A percentile compares a stretch with the other conserved stretches of the same genome.
Evolutionary conservation across 2,888 invertebrate species (phyloP).

Genomic region (Ashinkailepas kermadecensis): DNA sequence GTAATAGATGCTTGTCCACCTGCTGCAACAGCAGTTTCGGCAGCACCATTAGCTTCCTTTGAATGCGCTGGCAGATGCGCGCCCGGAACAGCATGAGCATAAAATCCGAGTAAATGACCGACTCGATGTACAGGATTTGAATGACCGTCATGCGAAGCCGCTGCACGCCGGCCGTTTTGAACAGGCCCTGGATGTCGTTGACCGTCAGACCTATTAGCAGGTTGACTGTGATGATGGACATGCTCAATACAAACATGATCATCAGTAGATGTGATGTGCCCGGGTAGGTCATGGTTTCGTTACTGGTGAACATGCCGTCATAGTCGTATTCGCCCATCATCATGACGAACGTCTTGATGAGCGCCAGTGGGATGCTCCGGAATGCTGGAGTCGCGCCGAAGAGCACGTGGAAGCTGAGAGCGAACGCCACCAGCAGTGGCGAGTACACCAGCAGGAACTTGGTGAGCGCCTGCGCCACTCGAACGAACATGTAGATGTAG

Average conservation of each 20-base stretch:
- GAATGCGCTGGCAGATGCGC: not conserved
- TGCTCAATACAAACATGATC: slow-evolving; percentile 49
- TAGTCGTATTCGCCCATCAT: slow-evolving; percentile 56
- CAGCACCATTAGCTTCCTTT: not conserved
- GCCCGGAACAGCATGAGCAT: not conserved
- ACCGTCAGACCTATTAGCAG: slow-evolving; percentile 54
- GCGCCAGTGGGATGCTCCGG: slow-evolving; percentile 48
- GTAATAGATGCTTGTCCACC: not conserved
- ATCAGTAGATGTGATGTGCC: slow-evolving; percentile 47
- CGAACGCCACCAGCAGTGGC: slow-evolving; percentile 51
- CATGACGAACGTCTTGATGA: slow-evolving; percentile 53
- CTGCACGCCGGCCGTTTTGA: slow-evolving; percentile 50
- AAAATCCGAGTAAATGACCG: not conserved
- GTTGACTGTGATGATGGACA: slow-evolving; percentile 54
- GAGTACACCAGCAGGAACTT: slow-evolving; percentile 46
- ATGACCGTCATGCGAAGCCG: slow-evolving; percentile 43
- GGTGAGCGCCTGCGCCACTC: slow-evolving; percentile 50
- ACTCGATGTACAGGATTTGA: slow-evolving; percentile 21
- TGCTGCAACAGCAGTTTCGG: not conserved
- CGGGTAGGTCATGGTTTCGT: not conserved
- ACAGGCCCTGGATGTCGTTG: slow-evolving; percentile 52
- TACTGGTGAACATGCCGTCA: slow-evolving; percentile 44
- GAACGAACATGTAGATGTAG: slow-evolving; percentile 54
- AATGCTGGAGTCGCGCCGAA: slow-evolving; percentile 50
- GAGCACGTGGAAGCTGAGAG: slow-evolving; percentile 52